Conservation (phyloP, 2,888 invertebrate genomes). For the Entomobrya multifasciata region DNA sequence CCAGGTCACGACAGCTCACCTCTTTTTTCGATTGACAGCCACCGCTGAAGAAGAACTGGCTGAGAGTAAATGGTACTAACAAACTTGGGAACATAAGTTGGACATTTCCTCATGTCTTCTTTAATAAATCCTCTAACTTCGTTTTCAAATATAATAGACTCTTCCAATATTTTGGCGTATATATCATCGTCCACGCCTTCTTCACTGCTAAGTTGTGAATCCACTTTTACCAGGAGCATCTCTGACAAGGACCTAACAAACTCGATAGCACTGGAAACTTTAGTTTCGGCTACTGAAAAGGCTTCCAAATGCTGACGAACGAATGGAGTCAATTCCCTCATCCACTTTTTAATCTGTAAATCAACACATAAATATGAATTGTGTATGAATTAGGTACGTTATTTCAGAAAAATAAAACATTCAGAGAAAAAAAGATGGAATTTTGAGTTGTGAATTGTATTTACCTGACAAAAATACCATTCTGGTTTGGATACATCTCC, state of each 20-base stretch:
- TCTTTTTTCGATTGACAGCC: slow-evolving; percentile 76
- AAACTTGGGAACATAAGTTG: slow-evolving; percentile 75
- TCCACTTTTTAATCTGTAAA: slow-evolving; percentile 77
- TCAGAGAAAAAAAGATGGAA: neutral
- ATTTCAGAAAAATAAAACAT: neutral
- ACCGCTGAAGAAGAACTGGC: slow-evolving; percentile 74
- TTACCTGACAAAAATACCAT: slow-evolving; percentile 79
- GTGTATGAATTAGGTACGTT: neutral
- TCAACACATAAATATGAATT: neutral
- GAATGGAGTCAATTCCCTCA: slow-evolving; percentile 76
- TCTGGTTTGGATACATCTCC: slow-evolving; percentile 76
- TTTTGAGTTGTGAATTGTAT: neutral
- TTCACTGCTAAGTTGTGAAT: slow-evolving; percentile 71
- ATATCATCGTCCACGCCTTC: slow-evolving; percentile 72
- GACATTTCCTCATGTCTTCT: slow-evolving; percentile 61
- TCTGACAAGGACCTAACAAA: slow-evolving; percentile 76
- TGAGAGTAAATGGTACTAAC: slow-evolving; percentile 78
- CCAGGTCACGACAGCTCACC: slow-evolving; percentile 50
- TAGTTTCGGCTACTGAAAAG: slow-evolving; percentile 68
- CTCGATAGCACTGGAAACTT: slow-evolving; percentile 75
- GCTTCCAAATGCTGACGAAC: slow-evolving; percentile 75
- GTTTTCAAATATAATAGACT: slow-evolving; percentile 77
- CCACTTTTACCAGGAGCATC: slow-evolving; percentile 76
- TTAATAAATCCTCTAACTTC: slow-evolving; percentile 74
- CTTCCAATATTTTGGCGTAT: slow-evolving; percentile 78